Conservation (phyloP, 2,888 invertebrate genomes). For the Branchellion lobata region DNA sequence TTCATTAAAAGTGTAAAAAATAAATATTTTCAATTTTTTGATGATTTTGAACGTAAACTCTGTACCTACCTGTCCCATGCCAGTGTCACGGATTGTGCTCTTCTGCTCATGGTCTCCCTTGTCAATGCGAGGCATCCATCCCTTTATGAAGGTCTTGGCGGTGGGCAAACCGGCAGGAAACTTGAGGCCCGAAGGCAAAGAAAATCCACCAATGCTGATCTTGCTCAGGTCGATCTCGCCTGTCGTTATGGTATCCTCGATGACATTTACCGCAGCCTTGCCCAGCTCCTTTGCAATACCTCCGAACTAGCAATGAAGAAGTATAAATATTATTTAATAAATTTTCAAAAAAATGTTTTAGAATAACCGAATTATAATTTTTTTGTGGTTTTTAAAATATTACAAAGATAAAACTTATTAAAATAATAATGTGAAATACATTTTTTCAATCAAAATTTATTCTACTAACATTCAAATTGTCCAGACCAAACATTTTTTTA, state of each 20-base stretch:
- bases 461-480: not conserved
- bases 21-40: too few relatives aligned
- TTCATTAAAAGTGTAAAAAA: not conserved
- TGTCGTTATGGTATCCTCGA: slow-evolving; percentile 31
- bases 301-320: slow-evolving; percentile 18
- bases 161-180: slow-evolving; percentile 36
- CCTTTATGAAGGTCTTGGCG: slow-evolving; percentile 42
- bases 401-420: too few relatives aligned
- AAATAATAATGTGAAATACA: too few relatives aligned
- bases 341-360: not conserved
- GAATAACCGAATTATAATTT: too few relatives aligned
- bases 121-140: slow-evolving; percentile 46
- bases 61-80: slow-evolving; percentile 47
- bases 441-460: too few relatives aligned
- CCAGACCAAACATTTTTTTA: not conserved
- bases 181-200: slow-evolving; percentile 31
- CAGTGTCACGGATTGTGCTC: slow-evolving; percentile 52
- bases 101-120: slow-evolving; percentile 25
- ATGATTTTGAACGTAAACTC: too few relatives aligned
- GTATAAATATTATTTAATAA: not conserved
- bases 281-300: slow-evolving; percentile 20
- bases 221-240: slow-evolving; percentile 40
- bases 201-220: slow-evolving; percentile 38
- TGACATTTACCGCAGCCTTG: slow-evolving; percentile 37
- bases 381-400: too few relatives aligned